A percentile compares a stretch with the other conserved stretches of the same genome.
Conservation (phyloP, 2,888 invertebrate genomes). For the Mamestra brassicae region DNA sequence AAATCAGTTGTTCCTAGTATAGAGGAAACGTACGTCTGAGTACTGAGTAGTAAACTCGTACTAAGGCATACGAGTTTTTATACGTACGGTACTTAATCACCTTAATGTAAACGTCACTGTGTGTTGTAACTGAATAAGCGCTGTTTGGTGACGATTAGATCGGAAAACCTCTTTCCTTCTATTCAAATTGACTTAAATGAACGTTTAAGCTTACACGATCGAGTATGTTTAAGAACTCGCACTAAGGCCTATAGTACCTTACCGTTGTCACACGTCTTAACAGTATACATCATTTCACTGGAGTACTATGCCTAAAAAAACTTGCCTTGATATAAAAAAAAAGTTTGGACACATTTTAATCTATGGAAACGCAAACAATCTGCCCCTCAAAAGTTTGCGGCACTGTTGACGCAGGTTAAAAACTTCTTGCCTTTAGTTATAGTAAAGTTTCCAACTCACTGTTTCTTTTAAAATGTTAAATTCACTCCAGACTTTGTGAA, state of each 20-base stretch:
- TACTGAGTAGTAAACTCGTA: too few species aligned
- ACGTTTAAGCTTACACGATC: too few species aligned
- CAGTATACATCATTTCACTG: not conserved
- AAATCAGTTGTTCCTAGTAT: conserved; percentile 19
- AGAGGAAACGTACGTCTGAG: not conserved
- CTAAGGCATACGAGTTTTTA: too few species aligned
- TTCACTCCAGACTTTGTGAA: conserved; percentile 17
- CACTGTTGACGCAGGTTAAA: conserved; percentile 12
- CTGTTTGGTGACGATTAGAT: too few species aligned
- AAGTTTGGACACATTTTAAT: not conserved
- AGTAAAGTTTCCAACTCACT: not conserved
- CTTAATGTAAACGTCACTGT: too few species aligned
- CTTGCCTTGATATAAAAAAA: not conserved
- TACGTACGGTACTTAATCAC: too few species aligned
- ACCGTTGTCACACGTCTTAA: not conserved
- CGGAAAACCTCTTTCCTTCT: too few species aligned
- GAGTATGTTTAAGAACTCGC: too few species aligned
- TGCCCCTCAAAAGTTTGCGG: conserved; percentile 1
- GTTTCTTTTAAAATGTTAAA: conserved; percentile 21
- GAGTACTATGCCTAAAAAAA: not conserved
- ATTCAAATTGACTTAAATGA: too few species aligned
- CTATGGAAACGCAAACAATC: not conserved
- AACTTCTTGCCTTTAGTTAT: not conserved
- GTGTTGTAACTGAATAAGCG: too few species aligned
- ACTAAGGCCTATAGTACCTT: not conserved